Base-by-base conservation (phyloP, 1,140 invertebrate genomes). In the Listronotus oregonensis region DNA sequence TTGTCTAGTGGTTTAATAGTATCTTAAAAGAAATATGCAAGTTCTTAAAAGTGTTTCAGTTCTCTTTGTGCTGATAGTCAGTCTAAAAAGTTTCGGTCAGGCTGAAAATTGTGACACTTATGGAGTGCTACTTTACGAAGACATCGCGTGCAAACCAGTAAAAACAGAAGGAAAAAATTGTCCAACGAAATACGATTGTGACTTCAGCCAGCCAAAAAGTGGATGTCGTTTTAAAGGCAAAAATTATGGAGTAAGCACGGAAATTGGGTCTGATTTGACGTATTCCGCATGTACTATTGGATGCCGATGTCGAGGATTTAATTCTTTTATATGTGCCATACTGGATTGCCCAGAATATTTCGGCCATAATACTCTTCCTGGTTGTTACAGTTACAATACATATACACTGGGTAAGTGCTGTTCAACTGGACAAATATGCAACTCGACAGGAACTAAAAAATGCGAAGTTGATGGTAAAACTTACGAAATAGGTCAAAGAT, bases 391-490 rank as follows among this genome's bases (percentile, higher is more conserved):
- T n/a, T n/a, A 71, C 46, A 39, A n/a, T 14, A 64, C 63, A 32
- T 69, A 69, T 18, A 49, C 46, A 3, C n/a, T 71, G 3, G 67
- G 64, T 15, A 63, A 69, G 56, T 73, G 71, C 55, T 73, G 71
- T 61, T 40, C 67, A 2, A 49, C 32, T 34, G 67, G 59, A n/a
- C n/a, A 62, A 51, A 65, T 50, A n/a, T 71, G 70, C 40, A 51
- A 62, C 27, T 63, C 40, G 1, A 56, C 44, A 14, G 55, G 1
- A 0, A 64, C 46, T 37, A 62, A 67, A 46, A 70, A 59, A n/a
- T 75, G 74, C 34, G 11, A 57, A 67, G 69, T 74, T 17, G 66
- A 71, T 31, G 71, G 67, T 39, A 59, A 44, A 39, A 56, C 15
- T 14, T 70, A 70, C 17, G 54, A 63, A 39, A 66, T 71, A 50